phyloP scores from a whole-genome alignment of 2,797 vertebrate genomes.

The Sphaeramia orbicularis region DNA sequence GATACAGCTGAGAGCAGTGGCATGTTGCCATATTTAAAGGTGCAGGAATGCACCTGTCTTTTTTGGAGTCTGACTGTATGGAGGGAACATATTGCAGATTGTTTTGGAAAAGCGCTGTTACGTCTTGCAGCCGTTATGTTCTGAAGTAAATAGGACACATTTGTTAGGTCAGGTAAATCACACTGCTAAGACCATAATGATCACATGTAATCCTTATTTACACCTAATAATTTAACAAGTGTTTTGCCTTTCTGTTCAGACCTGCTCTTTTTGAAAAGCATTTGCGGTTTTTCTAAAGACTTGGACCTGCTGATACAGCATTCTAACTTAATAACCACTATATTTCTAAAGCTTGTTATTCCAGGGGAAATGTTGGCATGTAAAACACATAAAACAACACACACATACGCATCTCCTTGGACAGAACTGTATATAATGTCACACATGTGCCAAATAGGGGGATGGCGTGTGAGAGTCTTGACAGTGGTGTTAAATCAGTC shows the following conservation, averaged over 20 bases:
- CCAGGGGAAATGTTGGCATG: conserved; percentile 18
- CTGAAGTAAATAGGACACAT: conserved; percentile 13
- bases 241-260: conserved; percentile 30
- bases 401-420: neutral
- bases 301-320: conserved; percentile 37
- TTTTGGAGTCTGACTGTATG: conserved; percentile 23
- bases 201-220: conserved; percentile 35
- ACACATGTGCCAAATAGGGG: conserved; percentile 16
- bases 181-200: conserved; percentile 32
- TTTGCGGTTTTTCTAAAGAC: conserved; percentile 11
- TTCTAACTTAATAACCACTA: conserved; percentile 35
- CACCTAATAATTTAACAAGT: conserved; percentile 22
- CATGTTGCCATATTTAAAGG: conserved; percentile 57
- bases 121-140: conserved; percentile 1
- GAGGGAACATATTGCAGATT: neutral
- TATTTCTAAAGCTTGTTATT: conserved; percentile 53
- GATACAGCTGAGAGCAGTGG: conserved; percentile 67
- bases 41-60: conserved; percentile 67
- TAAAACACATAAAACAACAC: conserved; percentile 10
- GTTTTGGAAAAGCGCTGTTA: conserved; percentile 10
- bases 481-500: conserved; percentile 42
- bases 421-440: conserved; percentile 12
- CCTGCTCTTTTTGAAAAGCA: conserved; percentile 33
- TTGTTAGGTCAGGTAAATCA: conserved; percentile 15
- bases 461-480: conserved; percentile 15